A percentile compares a stretch with the other conserved stretches of the same genome.
These are phyloP conservation scores for Tetragnatha versicolor DNA, from an alignment of 1,140 invertebrate genomes.

Conservation along the genomic window DNA sequence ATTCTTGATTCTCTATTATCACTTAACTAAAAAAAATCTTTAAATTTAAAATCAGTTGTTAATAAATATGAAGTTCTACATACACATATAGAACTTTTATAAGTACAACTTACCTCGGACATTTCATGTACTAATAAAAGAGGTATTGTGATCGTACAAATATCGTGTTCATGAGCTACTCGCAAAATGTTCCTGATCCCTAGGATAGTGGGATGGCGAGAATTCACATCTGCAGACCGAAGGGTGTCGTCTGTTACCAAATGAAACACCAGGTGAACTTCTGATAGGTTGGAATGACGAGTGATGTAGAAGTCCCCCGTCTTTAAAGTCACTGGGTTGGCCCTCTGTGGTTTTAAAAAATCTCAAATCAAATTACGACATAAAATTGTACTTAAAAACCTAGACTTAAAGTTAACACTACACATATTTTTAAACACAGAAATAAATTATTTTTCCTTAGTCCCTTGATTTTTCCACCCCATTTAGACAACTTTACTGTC, in stretches of 20 bases:
- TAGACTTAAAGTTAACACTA: background rate
- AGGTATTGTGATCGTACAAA: conserved; percentile 91
- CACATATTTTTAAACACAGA: background rate
- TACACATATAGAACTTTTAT: no score
- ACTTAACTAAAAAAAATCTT: no score
- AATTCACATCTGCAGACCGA: conserved; percentile 84
- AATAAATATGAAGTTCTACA: no score
- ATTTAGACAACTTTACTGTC: no score
- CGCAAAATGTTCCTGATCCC: conserved; percentile 94
- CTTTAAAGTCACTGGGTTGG: conserved; percentile 63
- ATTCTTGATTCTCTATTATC: no score
- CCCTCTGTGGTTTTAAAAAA: no score
- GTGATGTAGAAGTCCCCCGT: conserved; percentile 95
- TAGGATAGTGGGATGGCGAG: conserved; percentile 89
- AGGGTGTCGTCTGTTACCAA: conserved; percentile 78
- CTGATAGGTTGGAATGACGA: conserved; percentile 92
- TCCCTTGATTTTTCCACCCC: no score
- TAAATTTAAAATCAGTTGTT: no score
- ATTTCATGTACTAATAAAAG: conserved; percentile 82
- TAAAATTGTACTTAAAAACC: no score
- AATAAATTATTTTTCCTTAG: background rate
- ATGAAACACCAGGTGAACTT: conserved; percentile 94
- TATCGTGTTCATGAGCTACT: conserved; percentile 89
- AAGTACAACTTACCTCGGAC: conserved; percentile 45
- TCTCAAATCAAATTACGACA: no score